Conservation (phyloP, 2,888 invertebrate species). For the Hypomecis atomaria region DNA sequence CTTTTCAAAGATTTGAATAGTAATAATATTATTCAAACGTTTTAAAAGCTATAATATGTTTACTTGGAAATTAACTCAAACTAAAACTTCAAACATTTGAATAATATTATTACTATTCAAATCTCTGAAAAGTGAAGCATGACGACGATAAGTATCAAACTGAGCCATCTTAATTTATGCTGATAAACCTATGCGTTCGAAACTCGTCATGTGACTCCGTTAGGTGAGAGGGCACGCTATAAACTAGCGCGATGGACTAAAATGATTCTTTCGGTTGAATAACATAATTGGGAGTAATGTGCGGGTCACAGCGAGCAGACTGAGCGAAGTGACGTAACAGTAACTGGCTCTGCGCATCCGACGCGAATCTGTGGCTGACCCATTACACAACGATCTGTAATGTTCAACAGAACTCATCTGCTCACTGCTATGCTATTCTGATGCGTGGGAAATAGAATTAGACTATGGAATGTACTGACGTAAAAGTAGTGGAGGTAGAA, state of each 20-base stretch:
- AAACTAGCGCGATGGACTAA: conserved; percentile 15
- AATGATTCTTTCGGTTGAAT: conserved; percentile 27
- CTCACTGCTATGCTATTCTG: conserved; percentile 20
- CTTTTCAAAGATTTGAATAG: no score
- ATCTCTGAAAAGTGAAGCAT: no score
- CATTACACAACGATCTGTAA: conserved; percentile 35
- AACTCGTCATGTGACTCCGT: conserved; percentile 21
- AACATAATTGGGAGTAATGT: conserved; percentile 29
- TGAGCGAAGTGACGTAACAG: conserved; percentile 22
- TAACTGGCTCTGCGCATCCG: conserved; percentile 23
- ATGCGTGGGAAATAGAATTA: conserved; percentile 25
- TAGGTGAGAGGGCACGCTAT: conserved; percentile 20
- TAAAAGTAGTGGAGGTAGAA: no score
- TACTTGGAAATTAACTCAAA: no score
- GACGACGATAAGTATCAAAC: not conserved
- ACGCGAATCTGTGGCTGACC: conserved; percentile 34
- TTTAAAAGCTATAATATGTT: no score
- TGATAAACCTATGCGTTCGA: not conserved
- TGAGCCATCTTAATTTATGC: not conserved
- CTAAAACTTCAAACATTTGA: no score
- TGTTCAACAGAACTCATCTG: conserved; percentile 21
- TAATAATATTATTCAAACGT: no score
- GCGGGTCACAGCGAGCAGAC: conserved; percentile 22
- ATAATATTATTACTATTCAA: no score
- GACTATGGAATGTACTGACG: not conserved